These are phyloP conservation scores for Sylvia borin DNA, from an alignment of 2,797 vertebrate genomes.

Conservation along the genomic window DNA sequence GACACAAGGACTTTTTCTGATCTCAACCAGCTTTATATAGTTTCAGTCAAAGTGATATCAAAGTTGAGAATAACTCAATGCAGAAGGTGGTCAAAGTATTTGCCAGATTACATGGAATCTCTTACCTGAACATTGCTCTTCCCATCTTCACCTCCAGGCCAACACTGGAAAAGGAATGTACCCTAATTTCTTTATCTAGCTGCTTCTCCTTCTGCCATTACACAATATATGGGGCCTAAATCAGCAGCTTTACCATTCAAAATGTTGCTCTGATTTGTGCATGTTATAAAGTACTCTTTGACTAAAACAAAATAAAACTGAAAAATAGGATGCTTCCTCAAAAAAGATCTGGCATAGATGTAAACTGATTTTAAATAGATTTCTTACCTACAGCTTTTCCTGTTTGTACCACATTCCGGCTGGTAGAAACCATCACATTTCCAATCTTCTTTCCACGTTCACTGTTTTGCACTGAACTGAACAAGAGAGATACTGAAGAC, in stretches of 20 bases:
- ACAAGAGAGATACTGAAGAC: slow-evolving; percentile 5
- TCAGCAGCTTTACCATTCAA: neutral
- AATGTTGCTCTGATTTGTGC: neutral
- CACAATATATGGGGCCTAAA: neutral
- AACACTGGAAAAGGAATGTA: neutral
- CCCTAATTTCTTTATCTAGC: neutral
- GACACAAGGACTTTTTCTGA: neutral
- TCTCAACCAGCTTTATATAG: neutral
- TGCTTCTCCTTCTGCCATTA: neutral
- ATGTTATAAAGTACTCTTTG: neutral
- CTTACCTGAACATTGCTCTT: neutral
- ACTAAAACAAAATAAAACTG: neutral
- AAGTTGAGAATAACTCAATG: neutral
- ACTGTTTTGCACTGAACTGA: slow-evolving; percentile 96
- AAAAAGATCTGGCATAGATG: accelerated
- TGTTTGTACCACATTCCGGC: slow-evolving; percentile 92
- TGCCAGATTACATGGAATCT: neutral
- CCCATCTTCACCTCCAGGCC: neutral
- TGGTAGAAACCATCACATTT: slow-evolving; percentile 92
- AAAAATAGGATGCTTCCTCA: neutral
- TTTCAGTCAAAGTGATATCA: neutral
- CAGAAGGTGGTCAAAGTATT: neutral
- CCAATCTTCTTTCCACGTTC: slow-evolving; percentile 97
- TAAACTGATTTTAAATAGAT: neutral
- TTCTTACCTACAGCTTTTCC: slow-evolving; percentile 92